Conservation (phyloP, 2,113 vertebrate species). For the Cyanocitta stelleri region DNA sequence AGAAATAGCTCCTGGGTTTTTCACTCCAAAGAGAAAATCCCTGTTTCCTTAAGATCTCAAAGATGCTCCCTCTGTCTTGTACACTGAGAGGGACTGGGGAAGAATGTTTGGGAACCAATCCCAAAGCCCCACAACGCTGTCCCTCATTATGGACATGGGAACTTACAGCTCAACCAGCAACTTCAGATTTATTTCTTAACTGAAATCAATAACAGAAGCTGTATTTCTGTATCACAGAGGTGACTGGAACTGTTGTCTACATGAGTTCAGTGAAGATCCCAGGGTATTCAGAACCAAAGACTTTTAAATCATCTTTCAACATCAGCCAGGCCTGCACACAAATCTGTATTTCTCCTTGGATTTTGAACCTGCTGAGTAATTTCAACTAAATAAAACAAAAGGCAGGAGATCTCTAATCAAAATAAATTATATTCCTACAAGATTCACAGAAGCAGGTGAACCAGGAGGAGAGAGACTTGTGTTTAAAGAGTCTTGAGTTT, state of each 20-base stretch:
- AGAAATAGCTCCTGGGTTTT: background rate
- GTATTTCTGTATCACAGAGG: background rate
- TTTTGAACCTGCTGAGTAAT: background rate
- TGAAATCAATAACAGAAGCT: rapidly evolving
- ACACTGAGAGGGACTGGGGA: background rate
- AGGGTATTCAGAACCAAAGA: background rate
- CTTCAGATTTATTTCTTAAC: background rate
- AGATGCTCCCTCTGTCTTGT: background rate
- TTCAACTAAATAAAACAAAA: background rate
- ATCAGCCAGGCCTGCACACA: background rate
- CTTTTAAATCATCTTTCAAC: background rate
- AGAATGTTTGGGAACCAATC: background rate
- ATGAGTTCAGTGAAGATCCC: background rate
- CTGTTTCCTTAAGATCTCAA: background rate
- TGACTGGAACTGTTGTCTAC: background rate
- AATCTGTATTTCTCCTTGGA: background rate
- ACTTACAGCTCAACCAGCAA: background rate
- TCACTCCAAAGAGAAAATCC: background rate
- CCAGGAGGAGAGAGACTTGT: background rate
- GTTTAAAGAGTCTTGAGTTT: background rate
- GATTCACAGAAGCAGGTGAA: background rate
- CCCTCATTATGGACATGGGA: background rate
- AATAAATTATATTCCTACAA: background rate
- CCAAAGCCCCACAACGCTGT: rapidly evolving
- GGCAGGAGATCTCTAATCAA: background rate